Base-by-base conservation (phyloP, 2,113 vertebrate genomes). In the Neopipo cinnamomea region DNA sequence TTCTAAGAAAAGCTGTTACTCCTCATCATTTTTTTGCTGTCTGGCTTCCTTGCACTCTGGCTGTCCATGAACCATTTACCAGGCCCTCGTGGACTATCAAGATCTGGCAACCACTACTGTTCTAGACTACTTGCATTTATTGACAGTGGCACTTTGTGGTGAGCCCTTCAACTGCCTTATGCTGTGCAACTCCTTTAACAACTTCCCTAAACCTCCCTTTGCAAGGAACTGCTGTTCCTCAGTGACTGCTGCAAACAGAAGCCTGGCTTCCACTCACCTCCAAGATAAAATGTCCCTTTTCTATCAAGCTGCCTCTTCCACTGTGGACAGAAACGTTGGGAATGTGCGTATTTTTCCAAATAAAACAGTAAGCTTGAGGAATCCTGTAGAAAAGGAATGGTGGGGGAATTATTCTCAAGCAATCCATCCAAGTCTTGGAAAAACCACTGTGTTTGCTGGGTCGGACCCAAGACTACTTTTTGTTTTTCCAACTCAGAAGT, bases 401-500 rank as follows among this genome's bases (percentile, higher is more conserved):
- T 89, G 14, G 23, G 23, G 35, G 74, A 89, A 83, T 56, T 86
- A 74, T 93, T 91, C 92, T 70, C 87, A 91, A 96, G 56, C 73
- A 78, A 66, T 50, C 72, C 77, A 81, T 68, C 53, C 41, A 73
- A 94, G 70, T 24, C 72, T 96, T 91, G 88, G 68, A 95, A 86
- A 93, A 97, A 63, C 41, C 68, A 80, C 84, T 66, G 78, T 81
- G 61, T 89, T 80, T 91, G 91, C 83, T 94, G 95, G 94, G 92
- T 35, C 4, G 0, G 39, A 78, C 92, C 93, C 93, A 95, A 91
- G 89, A 74, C 91, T 63, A 59, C 74, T 94, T 55, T 81, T 97
- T 96, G 95, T 95, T 97, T 96, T 94, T 95, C 89, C 95, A 93
- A 33, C 88, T 92, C 86, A 88, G 82, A 96, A 92, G 90, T 93